A percentile compares a stretch with the other conserved stretches of the same genome.
phyloP scores from a whole-genome alignment of 2,797 vertebrate genomes.

The Sebastes alutus region DNA sequence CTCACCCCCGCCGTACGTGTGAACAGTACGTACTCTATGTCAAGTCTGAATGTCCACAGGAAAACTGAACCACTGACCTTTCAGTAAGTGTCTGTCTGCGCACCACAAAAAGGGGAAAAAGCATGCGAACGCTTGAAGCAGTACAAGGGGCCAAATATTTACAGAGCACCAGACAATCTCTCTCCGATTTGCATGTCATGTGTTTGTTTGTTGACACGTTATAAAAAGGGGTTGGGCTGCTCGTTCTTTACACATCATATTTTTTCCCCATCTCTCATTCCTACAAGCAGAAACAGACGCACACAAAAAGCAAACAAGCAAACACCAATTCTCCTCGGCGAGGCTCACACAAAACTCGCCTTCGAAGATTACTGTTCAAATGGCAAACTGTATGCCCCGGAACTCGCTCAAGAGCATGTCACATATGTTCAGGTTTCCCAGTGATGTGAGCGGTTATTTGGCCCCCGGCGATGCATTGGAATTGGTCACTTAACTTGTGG shows the following conservation, averaged over 20 bases:
- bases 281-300: slow-evolving; percentile 39
- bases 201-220: slow-evolving; percentile 65
- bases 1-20: neutral
- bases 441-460: slow-evolving; percentile 52
- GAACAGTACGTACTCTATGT: neutral
- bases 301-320: slow-evolving; percentile 51
- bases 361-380: slow-evolving; percentile 53
- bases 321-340: slow-evolving; percentile 42
- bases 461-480: slow-evolving; percentile 54
- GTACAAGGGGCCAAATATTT: slow-evolving; percentile 61
- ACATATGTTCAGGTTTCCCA: slow-evolving; percentile 57
- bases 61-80: slow-evolving; percentile 34
- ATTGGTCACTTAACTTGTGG: slow-evolving; percentile 78
- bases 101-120: neutral
- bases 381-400: slow-evolving; percentile 48
- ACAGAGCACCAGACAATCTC: slow-evolving; percentile 31
- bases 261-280: slow-evolving; percentile 31
- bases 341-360: slow-evolving; percentile 35
- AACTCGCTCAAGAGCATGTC: slow-evolving; percentile 56
- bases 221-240: slow-evolving; percentile 37
- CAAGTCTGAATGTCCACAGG: neutral
- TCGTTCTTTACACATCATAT: slow-evolving; percentile 34
- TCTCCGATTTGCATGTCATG: slow-evolving; percentile 47
- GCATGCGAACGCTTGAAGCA: slow-evolving; percentile 9
- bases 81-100: slow-evolving; percentile 14